Percentiles rank a stretch among this genome's conserved stretches.
Evolutionary conservation across 2,888 invertebrate species (phyloP).

Genomic region (Conomelus anceps): DNA sequence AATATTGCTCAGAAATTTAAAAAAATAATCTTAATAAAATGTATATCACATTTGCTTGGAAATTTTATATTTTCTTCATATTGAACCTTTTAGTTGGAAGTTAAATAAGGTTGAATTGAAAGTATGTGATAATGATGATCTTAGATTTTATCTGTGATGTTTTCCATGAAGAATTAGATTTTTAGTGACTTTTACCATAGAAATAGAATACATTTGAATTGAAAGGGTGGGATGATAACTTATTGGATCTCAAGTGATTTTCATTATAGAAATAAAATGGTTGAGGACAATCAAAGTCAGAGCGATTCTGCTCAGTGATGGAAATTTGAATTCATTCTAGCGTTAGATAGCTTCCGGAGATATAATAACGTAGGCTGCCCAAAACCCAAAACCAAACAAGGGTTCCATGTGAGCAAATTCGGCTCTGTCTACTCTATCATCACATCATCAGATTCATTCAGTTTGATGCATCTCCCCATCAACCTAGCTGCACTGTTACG

Average conservation of each 20-base stretch:
- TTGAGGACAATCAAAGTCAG: background rate
- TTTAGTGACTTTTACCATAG: no score
- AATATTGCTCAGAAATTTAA: no score
- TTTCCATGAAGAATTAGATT: no score
- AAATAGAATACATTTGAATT: no score
- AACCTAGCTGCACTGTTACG: background rate
- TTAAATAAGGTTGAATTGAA: no score
- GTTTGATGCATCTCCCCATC: background rate
- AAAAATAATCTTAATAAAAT: no score
- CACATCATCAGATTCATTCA: background rate
- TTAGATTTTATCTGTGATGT: no score
- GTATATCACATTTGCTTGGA: no score
- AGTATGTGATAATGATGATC: no score
- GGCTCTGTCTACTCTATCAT: background rate
- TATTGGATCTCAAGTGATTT: background rate
- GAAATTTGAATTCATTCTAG: constrained; percentile 3
- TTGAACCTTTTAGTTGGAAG: no score
- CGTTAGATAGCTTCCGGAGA: constrained; percentile 9
- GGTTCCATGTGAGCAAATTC: background rate
- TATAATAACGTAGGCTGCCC: background rate
- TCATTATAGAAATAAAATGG: background rate
- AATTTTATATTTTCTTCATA: no score
- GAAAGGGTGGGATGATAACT: background rate
- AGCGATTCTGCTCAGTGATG: background rate
- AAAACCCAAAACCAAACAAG: background rate